Base-by-base conservation (phyloP, 2,797 vertebrate species). In the Heteromormyrus szaboi region DNA sequence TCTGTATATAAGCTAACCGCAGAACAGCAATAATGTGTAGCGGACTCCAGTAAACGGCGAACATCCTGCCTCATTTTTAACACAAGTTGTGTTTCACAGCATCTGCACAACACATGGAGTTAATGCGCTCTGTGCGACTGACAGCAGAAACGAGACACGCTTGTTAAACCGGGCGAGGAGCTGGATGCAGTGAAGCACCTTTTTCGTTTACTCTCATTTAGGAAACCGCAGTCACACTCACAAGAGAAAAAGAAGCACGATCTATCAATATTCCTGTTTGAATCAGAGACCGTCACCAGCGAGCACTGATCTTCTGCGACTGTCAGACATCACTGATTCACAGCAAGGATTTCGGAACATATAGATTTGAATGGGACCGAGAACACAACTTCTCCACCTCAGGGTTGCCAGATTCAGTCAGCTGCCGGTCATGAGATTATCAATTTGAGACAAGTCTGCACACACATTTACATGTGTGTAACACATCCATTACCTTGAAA, bases 191-290 rank as follows among this genome's bases (percentile, higher is more conserved):
- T 87, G 88, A 85, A 89, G 88, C 88, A 89, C 90, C 89, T 93
- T 81, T 89, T 90, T 91, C 88, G 90, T 91, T 88, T 86, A 91
- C 85, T 85, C 92, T 93, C 88, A 90, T 92, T 90, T 90, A 86
- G 90, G 41, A 88, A 91, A 92, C 92, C 90, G 90, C 91, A 87
- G 86, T 89, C 72, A 88, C 87, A 83, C 19, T n/a, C 19, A 9
- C 11, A 22, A 4, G 3, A 50, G 19, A 11, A 50, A 84, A 84
- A 7, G 44, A 50, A 50, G 8, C 37, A 3, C 0, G 9, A 8
- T 11, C n/a, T 53, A 50, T 33, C 14, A 4, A 53, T 50, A 53
- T 51, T 50, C 46, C 83, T 14, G 83, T 51, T 17, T 53, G n/a
- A 12, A 53, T 85, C 11, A 76, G 68, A 14, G 68, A 41, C 12